Evolutionary conservation across 1,140 invertebrate species (phyloP), one percentile per base, ranked within the genome.

Genomic region (Tyrophagus putrescentiae): DNA sequence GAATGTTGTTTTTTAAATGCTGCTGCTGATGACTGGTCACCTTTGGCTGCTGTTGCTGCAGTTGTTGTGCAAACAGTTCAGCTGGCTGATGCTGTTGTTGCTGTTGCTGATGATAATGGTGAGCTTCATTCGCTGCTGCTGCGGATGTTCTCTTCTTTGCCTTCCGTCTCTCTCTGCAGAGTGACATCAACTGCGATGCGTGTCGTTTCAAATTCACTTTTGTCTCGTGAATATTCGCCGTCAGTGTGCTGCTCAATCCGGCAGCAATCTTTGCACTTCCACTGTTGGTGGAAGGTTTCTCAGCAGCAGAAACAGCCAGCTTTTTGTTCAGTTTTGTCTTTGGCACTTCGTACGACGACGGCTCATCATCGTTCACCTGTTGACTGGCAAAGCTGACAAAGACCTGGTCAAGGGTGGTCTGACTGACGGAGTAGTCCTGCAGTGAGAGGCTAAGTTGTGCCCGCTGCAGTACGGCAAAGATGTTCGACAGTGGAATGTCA

Each of bases 331-430:
- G 27, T 23, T 9, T 44, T 11, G 16, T 13, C 11, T 29, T 39
- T 53, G 48, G n/a, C 28, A 23, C 33, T 4, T 11, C 31, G 16
- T 16, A 54, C 27, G 33, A 45, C 42, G 44, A 28, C 53, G 27
- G n/a, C 29, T 58, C 31, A 42, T 23, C 25, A 50, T 48, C 39
- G 42, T 65, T 63, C 4, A 50, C 48, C 42, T 67, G 64, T 56
- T 67, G 64, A 39, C 59, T 62, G 16, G 64, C 63, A 44, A 67
- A 67, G 48, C 53, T 65, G 9, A 66, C 65, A 59, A 66, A 66
- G 63, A 85, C 83, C 76, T 85, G 82, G 68, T 87, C 84, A 41
- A 87, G 72, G 5, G 83, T 83, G 65, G 81, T 84, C 68, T 85
- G 83, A 66, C 81, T 83, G 41, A 86, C 71, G 1, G 82, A 83